These are phyloP conservation scores for Scaptomyza parva DNA, from an alignment of 2,888 invertebrate genomes.

Conservation along the genomic window DNA sequence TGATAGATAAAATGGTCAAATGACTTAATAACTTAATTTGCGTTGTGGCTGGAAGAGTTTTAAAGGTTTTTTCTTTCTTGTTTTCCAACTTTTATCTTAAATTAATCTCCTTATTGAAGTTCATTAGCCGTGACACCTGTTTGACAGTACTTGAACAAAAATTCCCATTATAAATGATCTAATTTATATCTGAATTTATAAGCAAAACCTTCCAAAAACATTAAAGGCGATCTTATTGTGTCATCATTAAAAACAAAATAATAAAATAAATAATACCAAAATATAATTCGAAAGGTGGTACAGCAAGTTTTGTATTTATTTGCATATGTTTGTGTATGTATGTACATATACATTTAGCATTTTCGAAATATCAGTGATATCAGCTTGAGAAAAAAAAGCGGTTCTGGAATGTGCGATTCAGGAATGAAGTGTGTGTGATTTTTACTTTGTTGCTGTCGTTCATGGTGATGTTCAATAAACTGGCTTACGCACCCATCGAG, in stretches of 20 bases:
- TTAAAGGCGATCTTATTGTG: neutral
- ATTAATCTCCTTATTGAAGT: too few species aligned
- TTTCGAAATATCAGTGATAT: neutral
- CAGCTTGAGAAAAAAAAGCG: neutral
- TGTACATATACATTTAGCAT: neutral
- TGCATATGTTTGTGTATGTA: conserved; percentile 20
- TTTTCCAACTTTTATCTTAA: too few species aligned
- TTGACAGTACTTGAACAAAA: conserved; percentile 8
- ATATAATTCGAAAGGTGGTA: conserved; percentile 14
- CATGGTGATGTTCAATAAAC: neutral
- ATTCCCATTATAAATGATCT: too few species aligned
- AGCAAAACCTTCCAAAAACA: neutral
- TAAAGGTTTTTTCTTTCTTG: too few species aligned
- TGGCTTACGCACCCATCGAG: conserved; percentile 41
- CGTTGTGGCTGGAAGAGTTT: too few species aligned
- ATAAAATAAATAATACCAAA: neutral
- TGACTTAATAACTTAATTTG: neutral
- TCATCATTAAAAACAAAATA: too few species aligned
- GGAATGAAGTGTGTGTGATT: conserved; percentile 11
- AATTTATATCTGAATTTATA: conserved; percentile 11
- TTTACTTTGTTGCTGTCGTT: neutral
- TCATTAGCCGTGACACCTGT: neutral
- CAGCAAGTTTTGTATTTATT: neutral
- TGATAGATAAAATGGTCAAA: neutral
- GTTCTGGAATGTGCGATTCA: conserved; percentile 15